phyloP scores from a whole-genome alignment of 2,797 vertebrate species.

The Takifugu rubripes region DNA sequence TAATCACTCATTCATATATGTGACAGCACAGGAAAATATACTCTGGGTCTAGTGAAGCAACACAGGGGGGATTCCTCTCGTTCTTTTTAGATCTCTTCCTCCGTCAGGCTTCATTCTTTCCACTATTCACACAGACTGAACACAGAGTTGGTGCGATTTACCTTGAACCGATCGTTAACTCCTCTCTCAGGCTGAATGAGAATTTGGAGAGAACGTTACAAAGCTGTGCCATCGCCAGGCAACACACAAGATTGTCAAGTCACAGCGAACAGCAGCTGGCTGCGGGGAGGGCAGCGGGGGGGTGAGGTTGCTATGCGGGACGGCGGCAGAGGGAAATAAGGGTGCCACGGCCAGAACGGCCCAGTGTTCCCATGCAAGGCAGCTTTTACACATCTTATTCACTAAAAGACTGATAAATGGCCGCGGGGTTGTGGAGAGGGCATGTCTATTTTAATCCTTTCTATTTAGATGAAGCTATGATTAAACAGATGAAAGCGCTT shows the following conservation, averaged over 20 bases:
- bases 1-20: slow-evolving; percentile 4
- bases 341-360: slow-evolving; percentile 26
- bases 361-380: slow-evolving; percentile 47
- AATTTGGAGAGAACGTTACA: slow-evolving; percentile 72
- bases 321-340: slow-evolving; percentile 12
- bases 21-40: slow-evolving; percentile 16
- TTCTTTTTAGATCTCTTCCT: not conserved
- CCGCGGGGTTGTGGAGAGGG: no score
- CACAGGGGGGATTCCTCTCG: slow-evolving; percentile 6
- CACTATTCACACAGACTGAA: slow-evolving; percentile 42
- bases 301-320: slow-evolving; percentile 8
- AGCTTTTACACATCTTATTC: no score
- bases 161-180: slow-evolving; percentile 73
- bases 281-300: slow-evolving; percentile 45
- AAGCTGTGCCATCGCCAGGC: slow-evolving; percentile 46
- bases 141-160: slow-evolving; percentile 58
- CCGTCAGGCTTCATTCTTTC: slow-evolving; percentile 29
- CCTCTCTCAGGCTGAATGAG: slow-evolving; percentile 77
- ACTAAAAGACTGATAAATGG: no score
- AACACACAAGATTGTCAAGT: slow-evolving; percentile 36
- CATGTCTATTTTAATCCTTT: no score
- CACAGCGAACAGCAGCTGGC: slow-evolving; percentile 46
- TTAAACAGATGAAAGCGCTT: no score
- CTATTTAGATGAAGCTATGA: no score
- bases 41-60: slow-evolving; percentile 21